phyloP scores from a whole-genome alignment of 2,888 invertebrate species.

The Eumacrocentrus americanus region DNA sequence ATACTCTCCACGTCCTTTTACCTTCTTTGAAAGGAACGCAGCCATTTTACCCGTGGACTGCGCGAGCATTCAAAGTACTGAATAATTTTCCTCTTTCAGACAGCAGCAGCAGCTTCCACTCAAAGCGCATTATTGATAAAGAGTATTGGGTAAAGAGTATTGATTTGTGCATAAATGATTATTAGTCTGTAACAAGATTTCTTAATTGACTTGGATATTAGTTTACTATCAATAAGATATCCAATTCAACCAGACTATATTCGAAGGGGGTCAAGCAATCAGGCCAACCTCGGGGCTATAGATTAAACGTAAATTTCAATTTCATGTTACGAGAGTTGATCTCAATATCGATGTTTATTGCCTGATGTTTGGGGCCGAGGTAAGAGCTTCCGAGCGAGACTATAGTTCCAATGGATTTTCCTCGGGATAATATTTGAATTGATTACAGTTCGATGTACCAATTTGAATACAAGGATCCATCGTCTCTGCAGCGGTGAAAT shows the following conservation, averaged over 20 bases:
- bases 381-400: background rate
- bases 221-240: background rate
- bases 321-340: constrained; percentile 11
- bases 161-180: constrained; percentile 1
- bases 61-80: background rate
- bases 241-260: background rate
- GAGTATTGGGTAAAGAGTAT: no score
- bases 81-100: background rate
- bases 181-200: no score
- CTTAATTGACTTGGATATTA: background rate
- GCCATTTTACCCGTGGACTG: background rate
- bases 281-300: background rate
- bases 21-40: background rate
- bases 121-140: background rate
- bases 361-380: constrained; percentile 5
- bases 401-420: constrained; percentile 6
- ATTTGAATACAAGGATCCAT: constrained; percentile 22
- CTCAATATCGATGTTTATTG: constrained; percentile 16
- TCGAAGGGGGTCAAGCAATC: background rate
- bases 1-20: background rate
- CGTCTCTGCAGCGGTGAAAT: constrained; percentile 10
- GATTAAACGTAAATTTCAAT: constrained; percentile 19
- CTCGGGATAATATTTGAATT: constrained; percentile 20
- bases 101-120: background rate
- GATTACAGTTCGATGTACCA: constrained; percentile 17